Conservation (phyloP, 2,888 invertebrate species). For the Yponomeuta malinellus region DNA sequence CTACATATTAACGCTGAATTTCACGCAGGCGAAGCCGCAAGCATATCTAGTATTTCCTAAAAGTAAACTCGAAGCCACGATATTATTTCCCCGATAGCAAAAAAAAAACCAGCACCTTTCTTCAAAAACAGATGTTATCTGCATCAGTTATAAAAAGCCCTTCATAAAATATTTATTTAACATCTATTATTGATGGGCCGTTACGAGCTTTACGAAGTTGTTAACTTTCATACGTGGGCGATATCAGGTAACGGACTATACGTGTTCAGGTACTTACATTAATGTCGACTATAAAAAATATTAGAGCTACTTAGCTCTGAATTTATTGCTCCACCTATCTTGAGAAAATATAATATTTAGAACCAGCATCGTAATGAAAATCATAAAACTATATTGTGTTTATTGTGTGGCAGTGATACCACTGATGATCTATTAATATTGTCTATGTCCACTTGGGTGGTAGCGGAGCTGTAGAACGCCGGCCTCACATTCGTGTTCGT, state of each 20-base stretch:
- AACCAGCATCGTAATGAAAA: not conserved
- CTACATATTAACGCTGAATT: too few relatives aligned
- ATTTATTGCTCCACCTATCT: conserved; percentile 16
- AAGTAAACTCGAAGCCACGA: too few relatives aligned
- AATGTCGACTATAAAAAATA: conserved; percentile 19
- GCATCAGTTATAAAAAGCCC: conserved; percentile 38
- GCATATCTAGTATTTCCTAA: too few relatives aligned
- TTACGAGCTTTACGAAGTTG: conserved; percentile 61
- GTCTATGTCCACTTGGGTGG: not conserved
- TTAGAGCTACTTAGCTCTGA: conserved; percentile 17
- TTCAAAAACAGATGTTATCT: conserved; percentile 9
- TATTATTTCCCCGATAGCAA: too few relatives aligned
- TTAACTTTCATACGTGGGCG: conserved; percentile 47
- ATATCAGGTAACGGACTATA: conserved; percentile 33
- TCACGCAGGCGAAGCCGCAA: too few relatives aligned
- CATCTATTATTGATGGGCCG: conserved; percentile 51
- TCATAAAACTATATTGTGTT: not conserved
- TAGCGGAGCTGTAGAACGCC: too few relatives aligned
- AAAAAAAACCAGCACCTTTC: too few relatives aligned
- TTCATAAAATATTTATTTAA: conserved; percentile 52
- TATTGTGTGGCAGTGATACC: not conserved
- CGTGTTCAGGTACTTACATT: conserved; percentile 23
- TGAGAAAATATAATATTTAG: not conserved
- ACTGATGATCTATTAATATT: not conserved
- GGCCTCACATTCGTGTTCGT: too few relatives aligned